phyloP scores from a whole-genome alignment of 2,113 vertebrate species.

The Lepidothrix coronata region DNA sequence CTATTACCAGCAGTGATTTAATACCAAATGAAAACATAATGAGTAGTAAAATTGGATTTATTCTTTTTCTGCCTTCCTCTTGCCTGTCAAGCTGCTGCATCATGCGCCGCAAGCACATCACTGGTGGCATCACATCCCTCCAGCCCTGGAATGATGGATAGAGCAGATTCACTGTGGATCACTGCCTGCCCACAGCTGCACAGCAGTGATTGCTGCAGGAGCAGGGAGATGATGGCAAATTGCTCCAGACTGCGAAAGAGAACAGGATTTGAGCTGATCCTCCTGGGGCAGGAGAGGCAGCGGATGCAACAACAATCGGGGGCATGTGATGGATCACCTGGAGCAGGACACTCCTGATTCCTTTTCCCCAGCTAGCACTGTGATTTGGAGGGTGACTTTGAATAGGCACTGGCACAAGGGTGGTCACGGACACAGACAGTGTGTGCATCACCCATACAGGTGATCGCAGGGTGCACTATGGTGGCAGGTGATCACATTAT shows the following conservation, averaged over 20 bases:
- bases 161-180: background rate
- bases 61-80: background rate
- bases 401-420: background rate
- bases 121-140: background rate
- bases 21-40: background rate
- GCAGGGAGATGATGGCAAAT: background rate
- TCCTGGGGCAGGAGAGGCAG: background rate
- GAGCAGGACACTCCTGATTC: background rate
- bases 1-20: background rate
- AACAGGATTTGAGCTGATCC: background rate
- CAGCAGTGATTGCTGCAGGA: background rate
- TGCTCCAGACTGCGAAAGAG: background rate
- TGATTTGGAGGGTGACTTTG: background rate
- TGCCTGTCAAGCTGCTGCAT: background rate
- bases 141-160: background rate
- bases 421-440: background rate
- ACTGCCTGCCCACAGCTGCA: background rate
- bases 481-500: background rate
- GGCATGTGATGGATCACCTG: background rate
- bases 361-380: background rate
- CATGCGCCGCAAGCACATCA: rapidly evolving
- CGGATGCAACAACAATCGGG: background rate
- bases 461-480: background rate
- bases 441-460: background rate
- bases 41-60: background rate